Conservation (phyloP, 2,113 vertebrate species). For the Columba livia region DNA sequence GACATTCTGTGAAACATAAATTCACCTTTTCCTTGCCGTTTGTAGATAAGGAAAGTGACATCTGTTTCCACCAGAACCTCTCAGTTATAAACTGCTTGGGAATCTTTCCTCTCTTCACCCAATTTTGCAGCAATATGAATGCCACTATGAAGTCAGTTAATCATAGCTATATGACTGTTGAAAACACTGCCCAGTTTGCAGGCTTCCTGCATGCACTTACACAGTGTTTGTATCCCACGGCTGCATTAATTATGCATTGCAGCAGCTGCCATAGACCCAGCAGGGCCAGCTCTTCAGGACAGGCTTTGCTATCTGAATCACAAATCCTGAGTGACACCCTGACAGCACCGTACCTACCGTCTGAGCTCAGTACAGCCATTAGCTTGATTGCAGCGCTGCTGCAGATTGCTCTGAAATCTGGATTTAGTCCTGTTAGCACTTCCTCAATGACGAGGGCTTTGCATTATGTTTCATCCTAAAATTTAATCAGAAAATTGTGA, state of each 20-base stretch:
- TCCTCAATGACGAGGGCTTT: neutral
- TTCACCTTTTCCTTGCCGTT: neutral
- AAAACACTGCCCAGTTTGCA: neutral
- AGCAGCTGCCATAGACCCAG: conserved; percentile 42
- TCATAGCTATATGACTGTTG: neutral
- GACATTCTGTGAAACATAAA: neutral
- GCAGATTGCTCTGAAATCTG: neutral
- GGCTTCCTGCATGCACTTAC: neutral
- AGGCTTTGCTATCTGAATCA: neutral
- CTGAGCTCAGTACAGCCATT: neutral
- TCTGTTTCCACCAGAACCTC: neutral
- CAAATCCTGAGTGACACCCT: neutral
- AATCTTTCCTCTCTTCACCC: neutral
- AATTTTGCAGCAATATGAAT: neutral
- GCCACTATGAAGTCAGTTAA: neutral
- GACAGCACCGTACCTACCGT: neutral
- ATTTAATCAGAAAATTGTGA: neutral
- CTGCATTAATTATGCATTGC: conserved; percentile 52
- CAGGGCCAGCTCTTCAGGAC: neutral
- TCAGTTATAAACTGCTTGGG: neutral
- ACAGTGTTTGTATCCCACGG: neutral
- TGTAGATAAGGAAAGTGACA: neutral
- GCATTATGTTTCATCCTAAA: neutral
- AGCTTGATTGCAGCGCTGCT: neutral
- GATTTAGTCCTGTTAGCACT: neutral